Evolutionary conservation across 2,888 invertebrate genomes (phyloP).

Genomic region (Crepidodera aurea): DNA sequence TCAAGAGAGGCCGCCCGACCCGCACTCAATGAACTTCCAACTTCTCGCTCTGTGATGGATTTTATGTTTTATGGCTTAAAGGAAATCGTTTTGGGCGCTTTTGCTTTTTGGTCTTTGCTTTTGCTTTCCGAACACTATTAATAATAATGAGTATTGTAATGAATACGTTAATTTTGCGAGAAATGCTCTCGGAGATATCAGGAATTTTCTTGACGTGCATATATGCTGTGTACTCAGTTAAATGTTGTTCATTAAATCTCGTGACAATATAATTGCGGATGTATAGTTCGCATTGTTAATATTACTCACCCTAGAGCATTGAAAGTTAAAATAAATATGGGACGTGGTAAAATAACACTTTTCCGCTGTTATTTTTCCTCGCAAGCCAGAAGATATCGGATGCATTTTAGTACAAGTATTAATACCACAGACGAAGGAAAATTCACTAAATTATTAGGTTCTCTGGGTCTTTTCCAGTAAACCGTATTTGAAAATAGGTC

Average conservation of each 20-base stretch:
- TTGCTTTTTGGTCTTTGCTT: conserved; percentile 15
- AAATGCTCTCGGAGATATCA: conserved; percentile 18
- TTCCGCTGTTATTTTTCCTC: too few relatives aligned
- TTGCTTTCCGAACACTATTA: conserved; percentile 33
- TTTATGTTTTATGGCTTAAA: conserved; percentile 52
- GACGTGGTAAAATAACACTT: too few relatives aligned
- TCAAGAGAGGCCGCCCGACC: conserved; percentile 39
- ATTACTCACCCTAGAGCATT: neutral
- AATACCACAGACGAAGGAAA: too few relatives aligned
- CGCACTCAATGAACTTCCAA: conserved; percentile 46
- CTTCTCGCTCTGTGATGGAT: conserved; percentile 46
- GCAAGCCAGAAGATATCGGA: too few relatives aligned
- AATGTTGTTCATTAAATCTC: neutral
- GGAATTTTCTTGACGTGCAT: conserved; percentile 4
- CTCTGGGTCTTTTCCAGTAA: too few relatives aligned
- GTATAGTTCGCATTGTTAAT: neutral
- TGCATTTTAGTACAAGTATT: too few relatives aligned
- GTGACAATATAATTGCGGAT: conserved; percentile 4
- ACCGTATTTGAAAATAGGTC: too few relatives aligned
- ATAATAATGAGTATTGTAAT: conserved; percentile 30
- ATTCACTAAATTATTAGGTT: too few relatives aligned
- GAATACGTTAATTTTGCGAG: conserved; percentile 18
- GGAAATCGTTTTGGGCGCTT: conserved; percentile 40
- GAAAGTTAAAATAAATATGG: neutral
- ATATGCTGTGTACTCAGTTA: neutral